Base-by-base conservation (phyloP, 1,140 invertebrate genomes). In the Drosophila oshimai region DNA sequence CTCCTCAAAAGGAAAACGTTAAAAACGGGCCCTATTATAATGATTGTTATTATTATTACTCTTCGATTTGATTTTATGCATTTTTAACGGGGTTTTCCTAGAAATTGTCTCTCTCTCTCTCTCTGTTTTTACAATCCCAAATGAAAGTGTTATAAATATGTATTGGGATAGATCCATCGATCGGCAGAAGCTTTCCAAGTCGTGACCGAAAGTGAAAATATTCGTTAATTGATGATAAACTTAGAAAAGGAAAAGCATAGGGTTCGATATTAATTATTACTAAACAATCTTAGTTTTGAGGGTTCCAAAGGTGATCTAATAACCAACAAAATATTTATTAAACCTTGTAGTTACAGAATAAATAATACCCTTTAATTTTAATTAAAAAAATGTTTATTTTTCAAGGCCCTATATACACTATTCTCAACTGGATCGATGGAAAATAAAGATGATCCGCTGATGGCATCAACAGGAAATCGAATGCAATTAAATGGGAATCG, bases 61-160 rank as follows among this genome's bases (percentile, higher is more conserved):
- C 17, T 13, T 47, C 41, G 29, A 29, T 74, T 78, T 60, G 34
- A 7, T 74, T 74, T 79, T 69, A 79, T 80, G 62, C 62, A 64
- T 75, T 74, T 64, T 44, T 74, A 79, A 79, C 76, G 75, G 75
- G 12, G 12, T 45, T 47, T 61, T 45, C 46, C n/a, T 3, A 18
- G 57, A 61, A 65, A 65, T 18, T 17, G 18, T 50, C 44, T 42
- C 17, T n/a, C 29, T 47, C 6, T 41, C 20, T n/a, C 31, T 36
- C 22, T 57, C 34, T 58, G 33, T 57, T 71, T 77, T 75, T 60
- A 53, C 37, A 73, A 64, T 60, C 62, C 17, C 31, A 12, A 76
- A 80, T 45, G 76, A 79, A 79, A 79, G 75, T 79, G 76, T 80
- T 79, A 79, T 79, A 80, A 79, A 80, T 80, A 74, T 80, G 76